Evolutionary conservation across 2,797 vertebrate species (phyloP).

Genomic region (Diplodus puntazzo): DNA sequence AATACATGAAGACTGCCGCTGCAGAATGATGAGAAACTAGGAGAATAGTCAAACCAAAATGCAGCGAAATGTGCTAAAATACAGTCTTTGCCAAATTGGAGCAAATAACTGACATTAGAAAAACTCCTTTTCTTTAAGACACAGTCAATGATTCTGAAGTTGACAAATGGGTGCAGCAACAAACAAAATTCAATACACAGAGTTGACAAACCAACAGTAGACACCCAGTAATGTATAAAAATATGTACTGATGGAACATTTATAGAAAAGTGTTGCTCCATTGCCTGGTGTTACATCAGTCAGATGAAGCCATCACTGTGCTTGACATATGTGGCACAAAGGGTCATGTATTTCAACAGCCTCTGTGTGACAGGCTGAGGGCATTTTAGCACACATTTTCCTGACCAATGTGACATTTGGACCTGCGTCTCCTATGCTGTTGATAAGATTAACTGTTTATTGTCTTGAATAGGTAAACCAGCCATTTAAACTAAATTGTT

Average conservation of each 20-base stretch:
- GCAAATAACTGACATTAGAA: not conserved
- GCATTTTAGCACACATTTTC: constrained; percentile 15
- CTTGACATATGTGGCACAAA: not conserved
- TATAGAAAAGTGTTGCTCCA: constrained; percentile 9
- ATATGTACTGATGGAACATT: not conserved
- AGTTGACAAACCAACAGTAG: not conserved
- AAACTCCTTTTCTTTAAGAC: not conserved
- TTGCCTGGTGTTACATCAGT: constrained; percentile 47
- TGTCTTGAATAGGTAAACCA: no score
- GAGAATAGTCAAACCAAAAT: not conserved
- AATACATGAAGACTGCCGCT: not conserved
- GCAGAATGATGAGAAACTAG: not conserved
- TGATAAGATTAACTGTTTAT: no score
- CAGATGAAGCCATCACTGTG: constrained; percentile 3
- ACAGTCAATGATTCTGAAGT: not conserved
- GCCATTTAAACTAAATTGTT: no score
- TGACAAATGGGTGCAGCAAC: not conserved
- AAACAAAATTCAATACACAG: not conserved
- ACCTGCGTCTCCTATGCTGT: not conserved
- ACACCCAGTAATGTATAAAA: constrained; percentile 7
- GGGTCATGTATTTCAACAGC: constrained; percentile 6
- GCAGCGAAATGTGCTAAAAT: not conserved
- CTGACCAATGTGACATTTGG: not conserved
- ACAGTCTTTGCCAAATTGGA: not conserved
- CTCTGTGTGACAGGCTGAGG: constrained; percentile 12